Percentiles rank a stretch among this genome's conserved stretches.
These are phyloP conservation scores for Ctenicera cuprea DNA, from an alignment of 2,888 invertebrate species.

Conservation along the genomic window DNA sequence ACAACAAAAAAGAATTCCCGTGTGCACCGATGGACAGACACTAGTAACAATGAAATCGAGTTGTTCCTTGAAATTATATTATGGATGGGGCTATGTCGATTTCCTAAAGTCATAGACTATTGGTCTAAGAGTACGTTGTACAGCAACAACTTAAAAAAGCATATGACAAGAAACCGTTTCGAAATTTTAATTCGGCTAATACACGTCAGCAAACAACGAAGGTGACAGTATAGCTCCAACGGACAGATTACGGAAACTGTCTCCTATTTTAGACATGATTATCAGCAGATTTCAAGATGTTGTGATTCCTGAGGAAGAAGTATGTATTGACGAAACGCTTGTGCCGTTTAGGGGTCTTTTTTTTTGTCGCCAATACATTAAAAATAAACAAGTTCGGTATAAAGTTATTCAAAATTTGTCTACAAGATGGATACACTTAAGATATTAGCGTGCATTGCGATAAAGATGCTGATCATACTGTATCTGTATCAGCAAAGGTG, in stretches of 20 bases:
- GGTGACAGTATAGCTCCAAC: background rate
- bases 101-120: conserved; percentile 46
- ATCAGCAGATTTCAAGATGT: conserved; percentile 44
- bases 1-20: conserved; percentile 6
- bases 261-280: conserved; percentile 50
- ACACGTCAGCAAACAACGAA: conserved; percentile 52
- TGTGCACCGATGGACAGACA: conserved; percentile 36
- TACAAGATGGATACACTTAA: conserved; percentile 51
- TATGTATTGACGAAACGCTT: conserved; percentile 55
- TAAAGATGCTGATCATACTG: conserved; percentile 35
- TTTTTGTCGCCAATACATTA: conserved; percentile 58
- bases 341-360: conserved; percentile 55
- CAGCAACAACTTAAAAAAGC: conserved; percentile 24
- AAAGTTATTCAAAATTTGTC: conserved; percentile 53
- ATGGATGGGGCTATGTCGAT: conserved; percentile 56
- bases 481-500: conserved; percentile 52
- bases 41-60: conserved; percentile 45
- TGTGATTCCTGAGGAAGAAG: conserved; percentile 42
- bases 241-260: conserved; percentile 53
- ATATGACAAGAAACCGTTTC: conserved; percentile 48
- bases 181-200: conserved; percentile 40
- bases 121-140: conserved; percentile 45
- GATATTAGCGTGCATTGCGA: conserved; percentile 53
- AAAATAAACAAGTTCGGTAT: conserved; percentile 57
- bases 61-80: conserved; percentile 48